Evolutionary conservation across 2,113 vertebrate species (phyloP).

Genomic region (Hippocampus guttulatus): DNA sequence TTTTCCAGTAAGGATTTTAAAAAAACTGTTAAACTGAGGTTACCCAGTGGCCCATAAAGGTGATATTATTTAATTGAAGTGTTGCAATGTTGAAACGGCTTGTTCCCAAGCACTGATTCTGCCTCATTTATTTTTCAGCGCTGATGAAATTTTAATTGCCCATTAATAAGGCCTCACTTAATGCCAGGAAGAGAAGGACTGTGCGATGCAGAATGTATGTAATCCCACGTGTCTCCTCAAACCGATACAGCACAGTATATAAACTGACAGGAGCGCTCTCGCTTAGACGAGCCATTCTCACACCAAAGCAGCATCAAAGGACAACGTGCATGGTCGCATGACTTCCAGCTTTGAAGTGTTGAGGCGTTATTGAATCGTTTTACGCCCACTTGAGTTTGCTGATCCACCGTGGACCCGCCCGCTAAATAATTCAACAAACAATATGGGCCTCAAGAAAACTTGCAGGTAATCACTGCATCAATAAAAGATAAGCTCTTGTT

Average conservation of each 20-base stretch:
- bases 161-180: constrained; percentile 65
- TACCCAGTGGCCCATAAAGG: constrained; percentile 37
- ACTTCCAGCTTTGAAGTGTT: constrained; percentile 18
- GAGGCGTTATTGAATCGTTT: constrained; percentile 25
- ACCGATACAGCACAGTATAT: constrained; percentile 34
- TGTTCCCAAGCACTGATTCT: constrained; percentile 53
- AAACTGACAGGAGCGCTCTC: constrained; percentile 7
- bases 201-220: constrained; percentile 51
- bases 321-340: constrained; percentile 1
- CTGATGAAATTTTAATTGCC: constrained; percentile 67
- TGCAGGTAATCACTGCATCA: constrained; percentile 32
- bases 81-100: constrained; percentile 45
- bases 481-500: constrained; percentile 32
- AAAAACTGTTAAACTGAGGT: constrained; percentile 40
- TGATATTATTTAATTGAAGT: constrained; percentile 50
- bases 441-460: constrained; percentile 25
- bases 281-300: constrained; percentile 24
- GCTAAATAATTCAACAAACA: constrained; percentile 36
- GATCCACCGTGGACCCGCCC: constrained; percentile 8
- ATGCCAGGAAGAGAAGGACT: constrained; percentile 40
- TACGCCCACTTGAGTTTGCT: constrained; percentile 25
- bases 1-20: constrained; percentile 12
- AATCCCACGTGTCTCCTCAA: constrained; percentile 42
- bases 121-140: constrained; percentile 67
- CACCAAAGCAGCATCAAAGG: constrained; percentile 23